phyloP scores from a whole-genome alignment of 2,797 vertebrate genomes.

The Sebastes minor region DNA sequence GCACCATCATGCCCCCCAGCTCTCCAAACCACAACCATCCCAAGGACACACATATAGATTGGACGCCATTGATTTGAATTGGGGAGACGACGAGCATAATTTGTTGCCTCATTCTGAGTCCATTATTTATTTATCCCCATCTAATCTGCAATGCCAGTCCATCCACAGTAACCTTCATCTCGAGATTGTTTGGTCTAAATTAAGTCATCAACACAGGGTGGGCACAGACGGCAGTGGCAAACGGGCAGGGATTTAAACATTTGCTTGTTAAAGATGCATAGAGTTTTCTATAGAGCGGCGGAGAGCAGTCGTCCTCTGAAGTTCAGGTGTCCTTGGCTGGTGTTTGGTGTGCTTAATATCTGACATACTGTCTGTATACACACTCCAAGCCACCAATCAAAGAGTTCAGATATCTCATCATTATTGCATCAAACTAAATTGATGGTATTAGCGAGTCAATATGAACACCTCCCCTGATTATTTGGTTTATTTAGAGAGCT shows the following conservation, averaged over 20 bases:
- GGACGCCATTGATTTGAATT: constrained; percentile 61
- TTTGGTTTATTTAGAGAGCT: constrained; percentile 68
- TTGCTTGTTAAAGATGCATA: constrained; percentile 76
- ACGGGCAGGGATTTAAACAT: constrained; percentile 64
- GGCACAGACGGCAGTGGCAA: constrained; percentile 44
- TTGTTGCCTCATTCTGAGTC: constrained; percentile 67
- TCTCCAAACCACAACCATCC: constrained; percentile 38
- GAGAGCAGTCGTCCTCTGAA: constrained; percentile 41
- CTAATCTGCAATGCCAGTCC: constrained; percentile 60
- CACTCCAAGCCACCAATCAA: constrained; percentile 15
- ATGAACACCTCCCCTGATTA: constrained; percentile 71
- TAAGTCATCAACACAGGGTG: constrained; percentile 50
- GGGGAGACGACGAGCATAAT: constrained; percentile 47
- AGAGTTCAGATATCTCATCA: constrained; percentile 58
- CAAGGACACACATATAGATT: constrained; percentile 73
- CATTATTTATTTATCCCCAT: constrained; percentile 74
- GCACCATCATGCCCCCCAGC: constrained; percentile 44
- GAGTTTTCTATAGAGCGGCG: constrained; percentile 38
- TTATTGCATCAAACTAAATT: constrained; percentile 83
- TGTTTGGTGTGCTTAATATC: constrained; percentile 46
- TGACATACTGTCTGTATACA: constrained; percentile 15
- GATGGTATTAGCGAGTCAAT: constrained; percentile 72
- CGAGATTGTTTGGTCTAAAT: constrained; percentile 64
- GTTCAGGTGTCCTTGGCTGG: constrained; percentile 56
- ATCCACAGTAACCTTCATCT: constrained; percentile 68